A percentile compares a stretch with the other conserved stretches of the same genome.
Conservation (phyloP, 2,797 vertebrate species). For the Sebastes aleutianus region DNA sequence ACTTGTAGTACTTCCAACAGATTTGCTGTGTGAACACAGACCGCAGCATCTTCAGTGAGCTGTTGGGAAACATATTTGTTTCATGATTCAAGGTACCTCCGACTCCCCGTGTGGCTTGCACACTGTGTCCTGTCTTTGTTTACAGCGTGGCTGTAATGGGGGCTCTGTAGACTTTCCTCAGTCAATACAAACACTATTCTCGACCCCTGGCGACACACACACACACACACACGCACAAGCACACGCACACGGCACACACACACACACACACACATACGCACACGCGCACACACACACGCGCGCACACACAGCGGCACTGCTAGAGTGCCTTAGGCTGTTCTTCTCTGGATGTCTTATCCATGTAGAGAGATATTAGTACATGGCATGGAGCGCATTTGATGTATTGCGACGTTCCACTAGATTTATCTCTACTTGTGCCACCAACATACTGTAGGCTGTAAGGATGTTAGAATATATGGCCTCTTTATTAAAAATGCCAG, state of each 20-base stretch:
- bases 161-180: slow-evolving; percentile 60
- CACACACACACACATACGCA: background rate
- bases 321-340: slow-evolving; percentile 50
- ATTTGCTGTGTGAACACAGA: background rate
- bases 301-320: slow-evolving; percentile 11
- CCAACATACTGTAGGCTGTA: slow-evolving; percentile 7
- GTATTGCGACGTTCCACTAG: slow-evolving; percentile 39
- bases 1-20: background rate
- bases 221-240: background rate
- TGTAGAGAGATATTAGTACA: slow-evolving; percentile 62
- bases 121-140: slow-evolving; percentile 59
- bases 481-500: slow-evolving; percentile 4
- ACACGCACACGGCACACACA: background rate
- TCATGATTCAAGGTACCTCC: slow-evolving; percentile 15
- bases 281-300: background rate
- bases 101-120: slow-evolving; percentile 37
- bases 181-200: slow-evolving; percentile 73
- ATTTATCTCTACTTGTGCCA: slow-evolving; percentile 35
- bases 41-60: slow-evolving; percentile 14
- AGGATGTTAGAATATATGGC: background rate
- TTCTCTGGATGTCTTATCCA: slow-evolving; percentile 56
- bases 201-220: slow-evolving; percentile 23
- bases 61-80: slow-evolving; percentile 40
- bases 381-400: slow-evolving; percentile 52
- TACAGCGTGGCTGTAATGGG: slow-evolving; percentile 62